Base-by-base conservation (phyloP, 2,888 invertebrate genomes). In the Minunthozetes semirufus region DNA sequence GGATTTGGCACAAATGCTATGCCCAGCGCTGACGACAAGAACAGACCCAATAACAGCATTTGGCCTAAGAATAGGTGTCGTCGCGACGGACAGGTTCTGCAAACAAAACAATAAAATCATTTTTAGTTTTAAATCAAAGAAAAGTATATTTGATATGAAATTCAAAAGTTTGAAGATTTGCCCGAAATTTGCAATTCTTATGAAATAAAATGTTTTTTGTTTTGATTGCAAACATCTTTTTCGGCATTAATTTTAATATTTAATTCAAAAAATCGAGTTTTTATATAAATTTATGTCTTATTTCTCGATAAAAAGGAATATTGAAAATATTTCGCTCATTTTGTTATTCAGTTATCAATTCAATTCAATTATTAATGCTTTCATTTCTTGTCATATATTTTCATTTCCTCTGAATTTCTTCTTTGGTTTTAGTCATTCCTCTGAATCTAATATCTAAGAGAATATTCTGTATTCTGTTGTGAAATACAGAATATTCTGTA, bases 41-140 rank as follows among this genome's bases (percentile, higher is more conserved):
- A 92, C 76, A 94, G 85, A 27, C 93, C 93, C 79, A 93, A 86
- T 77, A 94, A 86, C 84, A 92, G 90, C 84, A 93, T 78, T 70
- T 79, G 93, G 29, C 93, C 93, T 71, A 94, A 86, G 81, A 94
- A 90, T 75, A 93, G 86, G 82, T 94, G 93, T 50, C 93, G 87
- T 78, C 92, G 88, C 80, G 90, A 90, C 59, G 91, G 90, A 73
- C 90, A 88, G 83, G 91, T 90, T 6, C 82, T 73, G 19, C 19
- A 25, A 9, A 33, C 1, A 3, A 15, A 2, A n/a, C 5, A 19
- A 8, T 8, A 5, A 22, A 56, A 19, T 25, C 6, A 22, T 22
- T 56, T 8, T 53, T 6, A 9, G 9, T 33, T 33, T 9, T 4
- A 33, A 33, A 33, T 42, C 8, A 42, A 42, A 42, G 42, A 11